Conservation (phyloP, 2,888 invertebrate genomes). For the Agrochola circellaris region DNA sequence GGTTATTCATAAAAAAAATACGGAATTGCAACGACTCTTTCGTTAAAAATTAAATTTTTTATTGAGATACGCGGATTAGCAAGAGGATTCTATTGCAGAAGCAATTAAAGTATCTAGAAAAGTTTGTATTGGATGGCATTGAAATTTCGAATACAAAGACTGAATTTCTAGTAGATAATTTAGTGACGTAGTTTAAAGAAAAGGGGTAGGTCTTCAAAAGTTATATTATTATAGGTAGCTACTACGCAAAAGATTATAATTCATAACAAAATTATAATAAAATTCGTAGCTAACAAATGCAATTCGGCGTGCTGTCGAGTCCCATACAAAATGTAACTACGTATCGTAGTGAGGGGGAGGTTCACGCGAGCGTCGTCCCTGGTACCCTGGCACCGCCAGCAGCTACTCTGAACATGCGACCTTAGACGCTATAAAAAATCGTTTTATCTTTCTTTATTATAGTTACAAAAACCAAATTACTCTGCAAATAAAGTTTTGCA, state of each 20-base stretch:
- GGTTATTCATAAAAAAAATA: not conserved
- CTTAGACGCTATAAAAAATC: slow-evolving; percentile 79
- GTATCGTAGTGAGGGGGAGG: slow-evolving; percentile 68
- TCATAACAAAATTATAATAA: slow-evolving; percentile 2
- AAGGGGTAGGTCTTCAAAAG: not conserved
- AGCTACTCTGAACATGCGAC: slow-evolving; percentile 84
- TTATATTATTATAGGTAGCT: not conserved
- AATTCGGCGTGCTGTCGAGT: slow-evolving; percentile 55
- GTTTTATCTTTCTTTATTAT: slow-evolving; percentile 69
- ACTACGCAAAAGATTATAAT: slow-evolving; percentile 15
- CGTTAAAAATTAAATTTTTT: not conserved
- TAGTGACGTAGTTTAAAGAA: not conserved
- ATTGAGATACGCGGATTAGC: not conserved
- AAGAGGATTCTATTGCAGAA: not conserved
- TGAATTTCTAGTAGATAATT: not conserved
- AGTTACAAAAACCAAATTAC: slow-evolving; percentile 46
- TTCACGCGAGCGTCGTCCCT: slow-evolving; percentile 85
- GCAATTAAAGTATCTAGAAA: not conserved
- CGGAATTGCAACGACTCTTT: not conserved
- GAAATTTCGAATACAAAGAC: not conserved
- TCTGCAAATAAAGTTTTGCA: slow-evolving; percentile 38
- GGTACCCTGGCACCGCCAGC: slow-evolving; percentile 82
- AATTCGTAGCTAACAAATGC: slow-evolving; percentile 42
- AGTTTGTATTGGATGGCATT: not conserved
- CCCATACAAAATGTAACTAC: slow-evolving; percentile 51